Conservation (phyloP, 2,888 invertebrate genomes). For the Cyclophora albipunctata region DNA sequence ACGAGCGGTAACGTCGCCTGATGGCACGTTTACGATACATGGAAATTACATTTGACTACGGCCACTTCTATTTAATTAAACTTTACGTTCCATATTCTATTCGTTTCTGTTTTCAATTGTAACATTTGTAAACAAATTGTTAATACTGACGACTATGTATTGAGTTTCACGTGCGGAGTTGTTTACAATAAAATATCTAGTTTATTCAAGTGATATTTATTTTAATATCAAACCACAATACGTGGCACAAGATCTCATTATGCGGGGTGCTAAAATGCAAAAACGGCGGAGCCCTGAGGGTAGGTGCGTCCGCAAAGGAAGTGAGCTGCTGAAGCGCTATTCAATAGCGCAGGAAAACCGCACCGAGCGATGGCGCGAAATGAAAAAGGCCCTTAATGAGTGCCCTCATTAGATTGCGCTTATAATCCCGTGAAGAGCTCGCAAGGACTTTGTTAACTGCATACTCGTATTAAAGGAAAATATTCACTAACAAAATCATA, state of each 20-base stretch:
- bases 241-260: constrained; percentile 52
- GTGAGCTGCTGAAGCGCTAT: constrained; percentile 42
- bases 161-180: background rate
- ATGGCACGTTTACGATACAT: constrained; percentile 44
- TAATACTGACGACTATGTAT: background rate
- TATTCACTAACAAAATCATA: no score
- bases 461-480: background rate
- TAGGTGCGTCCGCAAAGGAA: constrained; percentile 43
- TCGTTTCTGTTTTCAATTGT: background rate
- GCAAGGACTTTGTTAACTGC: constrained; percentile 6
- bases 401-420: constrained; percentile 44
- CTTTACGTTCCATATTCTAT: background rate
- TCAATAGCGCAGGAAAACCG: constrained; percentile 56
- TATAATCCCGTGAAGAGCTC: constrained; percentile 22
- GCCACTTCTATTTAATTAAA: constrained; percentile 18
- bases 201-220: background rate
- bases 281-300: constrained; percentile 42
- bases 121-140: background rate
- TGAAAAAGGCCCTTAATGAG: constrained; percentile 54
- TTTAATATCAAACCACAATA: constrained; percentile 19
- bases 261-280: constrained; percentile 54
- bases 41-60: constrained; percentile 34
- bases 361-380: constrained; percentile 34
- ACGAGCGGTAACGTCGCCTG: constrained; percentile 35
- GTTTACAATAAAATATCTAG: constrained; percentile 7